These are phyloP conservation scores for Phanerotoma sp. DNA, from an alignment of 2,888 invertebrate species.

Conservation along the genomic window DNA sequence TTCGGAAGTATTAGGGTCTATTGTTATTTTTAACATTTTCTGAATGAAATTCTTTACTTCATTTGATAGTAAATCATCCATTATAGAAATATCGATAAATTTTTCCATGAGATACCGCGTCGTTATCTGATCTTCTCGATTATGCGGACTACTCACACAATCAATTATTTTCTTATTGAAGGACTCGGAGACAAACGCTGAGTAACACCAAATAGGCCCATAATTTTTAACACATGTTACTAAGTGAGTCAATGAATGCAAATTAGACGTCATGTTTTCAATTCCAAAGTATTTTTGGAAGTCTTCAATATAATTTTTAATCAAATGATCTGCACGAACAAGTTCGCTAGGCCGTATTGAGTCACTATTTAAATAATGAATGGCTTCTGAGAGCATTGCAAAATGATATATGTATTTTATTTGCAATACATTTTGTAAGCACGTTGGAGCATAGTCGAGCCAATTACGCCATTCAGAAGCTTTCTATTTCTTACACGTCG, in stretches of 20 bases:
- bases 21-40: too few species aligned
- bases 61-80: too few species aligned
- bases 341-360: neutral
- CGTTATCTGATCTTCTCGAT: neutral
- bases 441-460: neutral
- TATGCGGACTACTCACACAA: neutral
- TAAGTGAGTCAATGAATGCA: neutral
- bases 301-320: neutral
- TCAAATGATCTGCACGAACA: neutral
- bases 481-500: constrained; percentile 5
- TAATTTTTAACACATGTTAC: neutral
- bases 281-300: neutral
- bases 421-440: neutral
- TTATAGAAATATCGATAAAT: too few species aligned
- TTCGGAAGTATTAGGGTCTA: too few species aligned
- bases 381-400: neutral
- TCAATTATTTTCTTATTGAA: neutral
- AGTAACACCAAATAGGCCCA: neutral
- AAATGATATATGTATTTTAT: neutral
- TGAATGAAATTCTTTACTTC: too few species aligned
- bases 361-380: neutral
- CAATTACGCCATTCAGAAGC: neutral
- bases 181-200: neutral
- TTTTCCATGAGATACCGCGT: neutral
- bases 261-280: neutral